Percentiles rank a stretch among this genome's conserved stretches.
These are phyloP conservation scores for Odontophorus gujanensis DNA, from an alignment of 2,113 vertebrate genomes.

Conservation along the genomic window DNA sequence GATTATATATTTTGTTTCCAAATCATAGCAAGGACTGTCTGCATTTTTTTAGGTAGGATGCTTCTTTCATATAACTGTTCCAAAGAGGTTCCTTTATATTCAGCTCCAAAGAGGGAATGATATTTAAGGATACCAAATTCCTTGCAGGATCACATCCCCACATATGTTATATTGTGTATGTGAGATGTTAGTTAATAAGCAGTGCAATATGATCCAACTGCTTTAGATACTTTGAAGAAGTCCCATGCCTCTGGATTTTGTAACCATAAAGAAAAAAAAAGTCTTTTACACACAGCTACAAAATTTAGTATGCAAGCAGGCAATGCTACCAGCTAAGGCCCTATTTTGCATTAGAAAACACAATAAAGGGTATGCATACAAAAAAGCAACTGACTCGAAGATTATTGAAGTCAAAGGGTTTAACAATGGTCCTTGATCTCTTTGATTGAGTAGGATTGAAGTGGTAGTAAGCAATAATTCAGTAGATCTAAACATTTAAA, in stretches of 20 bases:
- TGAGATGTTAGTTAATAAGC: not conserved
- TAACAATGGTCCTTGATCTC: not conserved
- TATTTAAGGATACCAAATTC: not conserved
- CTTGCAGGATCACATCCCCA: fast-evolving
- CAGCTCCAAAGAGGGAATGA: not conserved
- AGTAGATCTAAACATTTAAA: not conserved
- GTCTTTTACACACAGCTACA: not conserved
- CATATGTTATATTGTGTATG: not conserved
- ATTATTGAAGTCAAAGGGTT: not conserved
- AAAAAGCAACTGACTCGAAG: conserved; percentile 22
- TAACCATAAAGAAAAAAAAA: not conserved
- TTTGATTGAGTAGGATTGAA: not conserved
- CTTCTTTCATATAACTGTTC: not conserved
- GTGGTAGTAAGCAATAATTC: not conserved
- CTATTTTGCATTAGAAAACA: conserved; percentile 60
- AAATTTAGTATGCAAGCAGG: conserved; percentile 39
- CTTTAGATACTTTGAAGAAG: not conserved
- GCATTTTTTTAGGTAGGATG: not conserved
- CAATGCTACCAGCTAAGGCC: not conserved
- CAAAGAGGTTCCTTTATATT: not conserved
- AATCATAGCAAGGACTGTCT: not conserved
- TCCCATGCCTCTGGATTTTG: not conserved
- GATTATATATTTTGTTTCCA: not conserved
- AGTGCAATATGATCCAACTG: not conserved
- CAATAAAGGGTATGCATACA: not conserved